Evolutionary conservation across 2,113 vertebrate genomes (phyloP), one percentile per base, ranked within the genome.

Genomic region (Calidris pugnax): DNA sequence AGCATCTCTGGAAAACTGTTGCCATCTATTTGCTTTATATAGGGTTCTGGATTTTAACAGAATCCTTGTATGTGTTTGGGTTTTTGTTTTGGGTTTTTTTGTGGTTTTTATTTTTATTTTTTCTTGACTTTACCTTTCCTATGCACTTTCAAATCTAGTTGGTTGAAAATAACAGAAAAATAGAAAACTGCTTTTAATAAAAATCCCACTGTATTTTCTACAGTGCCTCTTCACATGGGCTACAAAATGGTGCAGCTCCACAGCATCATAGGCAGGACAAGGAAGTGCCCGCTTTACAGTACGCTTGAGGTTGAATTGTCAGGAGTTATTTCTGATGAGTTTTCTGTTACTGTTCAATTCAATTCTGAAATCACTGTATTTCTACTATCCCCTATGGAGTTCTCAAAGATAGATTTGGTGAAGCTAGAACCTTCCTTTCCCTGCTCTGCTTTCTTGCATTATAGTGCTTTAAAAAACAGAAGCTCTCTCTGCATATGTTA

Each of bases 41-140:
- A 71, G 23, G 57, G 14, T 48, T 73, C 13, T 69, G 8, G 64
- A 60, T 79, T 90, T 43, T 90, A 45, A 72, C 20, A 73, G 16
- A 33, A 6, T 59, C 2, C 0, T 5, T 66, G 14, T 28, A 39
- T 37, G 12, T 84, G 3, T 6, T 43, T 75, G 5, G 2, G 1
- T 27, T 53, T 23, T 11, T 55, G 32, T 32, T 55, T 55, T 19
- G 28, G 10, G 5, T 55, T 55, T 53, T 2, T 13, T n/a, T 21
- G 4, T 56, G 11, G 6, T 35, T 8, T 24, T 64, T 21, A 63
- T 66, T 35, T 33, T 35, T 33, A 56, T 60, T 16, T 43, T n/a
- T 33, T 14, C 18, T 59, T 81, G 9, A 3, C 7, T 69, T 73
- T 35, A 19, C 11, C 1, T 60, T 84, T 63, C 19, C 39, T 73